phyloP scores from a whole-genome alignment of 2,113 vertebrate species.

The Stercorarius parasiticus region DNA sequence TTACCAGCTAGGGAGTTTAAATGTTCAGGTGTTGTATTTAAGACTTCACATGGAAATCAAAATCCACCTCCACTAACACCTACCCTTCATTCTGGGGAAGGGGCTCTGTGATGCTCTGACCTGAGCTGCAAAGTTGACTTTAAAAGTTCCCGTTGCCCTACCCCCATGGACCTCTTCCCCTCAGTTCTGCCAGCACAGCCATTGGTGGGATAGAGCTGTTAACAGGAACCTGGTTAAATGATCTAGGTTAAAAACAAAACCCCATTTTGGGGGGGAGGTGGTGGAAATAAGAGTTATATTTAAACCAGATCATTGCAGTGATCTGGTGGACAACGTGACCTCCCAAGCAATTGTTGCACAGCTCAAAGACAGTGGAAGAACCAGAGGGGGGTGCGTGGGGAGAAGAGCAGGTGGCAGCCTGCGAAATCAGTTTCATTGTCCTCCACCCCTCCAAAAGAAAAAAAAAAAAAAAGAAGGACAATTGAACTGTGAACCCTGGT shows the following conservation, averaged over 20 bases:
- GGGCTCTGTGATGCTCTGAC: neutral
- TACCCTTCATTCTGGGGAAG: neutral
- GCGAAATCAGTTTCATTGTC: neutral
- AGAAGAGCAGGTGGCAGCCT: neutral
- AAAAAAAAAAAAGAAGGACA: neutral
- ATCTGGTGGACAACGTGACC: too few relatives aligned
- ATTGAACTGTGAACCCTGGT: neutral
- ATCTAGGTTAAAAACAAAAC: neutral
- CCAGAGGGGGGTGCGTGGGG: neutral
- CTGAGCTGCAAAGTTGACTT: neutral
- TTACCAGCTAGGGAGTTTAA: neutral
- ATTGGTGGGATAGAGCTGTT: neutral
- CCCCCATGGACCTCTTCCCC: rapidly evolving
- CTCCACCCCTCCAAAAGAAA: neutral
- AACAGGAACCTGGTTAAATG: neutral
- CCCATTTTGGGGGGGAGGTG: neutral
- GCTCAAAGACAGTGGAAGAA: neutral
- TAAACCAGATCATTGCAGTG: neutral
- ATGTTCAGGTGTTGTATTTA: neutral
- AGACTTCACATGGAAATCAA: neutral
- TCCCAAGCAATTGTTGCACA: neutral
- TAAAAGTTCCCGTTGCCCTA: neutral
- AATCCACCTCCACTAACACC: neutral
- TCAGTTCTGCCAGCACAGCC: neutral
- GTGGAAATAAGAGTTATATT: neutral